phyloP scores from a whole-genome alignment of 1,140 invertebrate genomes.

The Drosophila watanabei region DNA sequence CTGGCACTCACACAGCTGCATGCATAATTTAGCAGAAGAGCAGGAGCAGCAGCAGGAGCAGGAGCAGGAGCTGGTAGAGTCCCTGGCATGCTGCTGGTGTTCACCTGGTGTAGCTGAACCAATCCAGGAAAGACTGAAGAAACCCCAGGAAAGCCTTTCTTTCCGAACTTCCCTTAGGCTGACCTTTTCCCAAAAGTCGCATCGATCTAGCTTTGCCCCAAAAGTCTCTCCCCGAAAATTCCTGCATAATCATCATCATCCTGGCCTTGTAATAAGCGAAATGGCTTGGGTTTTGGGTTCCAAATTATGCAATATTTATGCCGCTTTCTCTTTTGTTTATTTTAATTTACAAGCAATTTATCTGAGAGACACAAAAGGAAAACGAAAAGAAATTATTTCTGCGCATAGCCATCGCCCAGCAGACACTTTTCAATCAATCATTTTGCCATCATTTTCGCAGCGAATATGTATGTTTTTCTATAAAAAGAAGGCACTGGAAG shows the following conservation, averaged over 20 bases:
- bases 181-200: not conserved
- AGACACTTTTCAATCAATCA: conserved; percentile 60
- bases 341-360: conserved; percentile 58
- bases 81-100: not conserved
- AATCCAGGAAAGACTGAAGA: conserved; percentile 10
- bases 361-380: not conserved
- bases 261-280: conserved; percentile 45
- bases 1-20: conserved; percentile 75
- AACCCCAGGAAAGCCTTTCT: conserved; percentile 36
- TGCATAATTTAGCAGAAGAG: conserved; percentile 74
- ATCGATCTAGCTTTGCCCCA: conserved; percentile 16
- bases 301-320: conserved; percentile 59
- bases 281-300: conserved; percentile 19
- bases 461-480: not conserved
- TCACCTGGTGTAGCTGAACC: not conserved
- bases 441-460: conserved; percentile 23
- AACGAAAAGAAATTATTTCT: conserved; percentile 20
- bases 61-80: conserved; percentile 6
- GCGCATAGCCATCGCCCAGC: not conserved
- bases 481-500: not conserved
- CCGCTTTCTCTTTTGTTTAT: conserved; percentile 32
- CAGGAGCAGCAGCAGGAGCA: conserved; percentile 18
- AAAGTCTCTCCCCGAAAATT: conserved; percentile 11
- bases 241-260: conserved; percentile 43
- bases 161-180: conserved; percentile 9